Percentiles rank a stretch among this genome's conserved stretches.
These are phyloP conservation scores for Stegostoma tigrinum DNA, from an alignment of 2,113 vertebrate genomes.

Conservation along the genomic window DNA sequence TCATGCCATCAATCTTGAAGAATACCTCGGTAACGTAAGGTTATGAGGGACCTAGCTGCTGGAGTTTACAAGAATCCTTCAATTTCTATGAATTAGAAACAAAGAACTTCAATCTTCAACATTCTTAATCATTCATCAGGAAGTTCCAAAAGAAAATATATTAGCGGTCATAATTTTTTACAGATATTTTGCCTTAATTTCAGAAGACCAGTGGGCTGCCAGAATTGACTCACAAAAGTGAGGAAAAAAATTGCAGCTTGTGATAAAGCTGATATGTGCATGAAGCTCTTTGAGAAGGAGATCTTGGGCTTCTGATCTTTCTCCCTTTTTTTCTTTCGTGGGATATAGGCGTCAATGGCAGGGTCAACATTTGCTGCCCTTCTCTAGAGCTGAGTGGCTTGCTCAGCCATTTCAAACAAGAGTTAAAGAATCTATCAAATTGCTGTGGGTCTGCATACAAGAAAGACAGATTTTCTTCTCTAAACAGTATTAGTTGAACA, in stretches of 20 bases:
- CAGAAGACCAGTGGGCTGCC: not conserved
- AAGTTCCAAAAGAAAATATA: not conserved
- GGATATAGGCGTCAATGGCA: too few relatives aligned
- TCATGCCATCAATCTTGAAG: not conserved
- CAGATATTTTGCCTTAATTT: not conserved
- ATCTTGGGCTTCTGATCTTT: not conserved
- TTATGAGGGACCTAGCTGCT: not conserved
- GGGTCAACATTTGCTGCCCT: too few relatives aligned
- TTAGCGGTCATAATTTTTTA: not conserved
- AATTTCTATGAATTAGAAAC: not conserved
- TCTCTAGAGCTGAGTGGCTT: too few relatives aligned
- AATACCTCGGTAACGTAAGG: not conserved
- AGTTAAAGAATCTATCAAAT: too few relatives aligned
- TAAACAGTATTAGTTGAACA: too few relatives aligned
- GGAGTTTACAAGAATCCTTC: not conserved
- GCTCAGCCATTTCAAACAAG: too few relatives aligned
- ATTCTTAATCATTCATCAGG: not conserved
- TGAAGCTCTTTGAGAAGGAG: not conserved
- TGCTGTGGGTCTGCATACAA: too few relatives aligned
- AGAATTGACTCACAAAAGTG: not conserved
- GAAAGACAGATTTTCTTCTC: too few relatives aligned
- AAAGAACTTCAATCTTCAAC: not conserved
- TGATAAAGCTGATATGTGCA: not conserved
- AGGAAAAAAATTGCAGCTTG: not conserved
- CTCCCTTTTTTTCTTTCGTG: too few relatives aligned